Base-by-base conservation (phyloP, 2,888 invertebrate genomes). In the Troilus luridus region DNA sequence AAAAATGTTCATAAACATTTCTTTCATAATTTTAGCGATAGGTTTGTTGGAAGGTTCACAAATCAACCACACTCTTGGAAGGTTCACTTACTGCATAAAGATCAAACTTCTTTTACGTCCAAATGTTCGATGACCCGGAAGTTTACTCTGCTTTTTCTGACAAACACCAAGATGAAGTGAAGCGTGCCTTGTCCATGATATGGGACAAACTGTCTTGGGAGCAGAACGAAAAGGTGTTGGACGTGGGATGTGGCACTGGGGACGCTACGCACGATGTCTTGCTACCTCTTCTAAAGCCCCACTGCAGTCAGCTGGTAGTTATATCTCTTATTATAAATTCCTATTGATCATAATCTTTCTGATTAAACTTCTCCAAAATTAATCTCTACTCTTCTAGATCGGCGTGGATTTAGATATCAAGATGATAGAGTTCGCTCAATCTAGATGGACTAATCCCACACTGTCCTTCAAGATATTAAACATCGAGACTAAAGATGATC, bases 191-290 rank as follows among this genome's bases (percentile, higher is more conserved):
- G 24, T 77, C 59, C 0, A 9, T n/a, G n/a, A 89, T 27, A 59
- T 91, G 88, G 88, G 14, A 81, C 59, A 67, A 58, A 54, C 21
- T 91, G 10, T 14, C 72, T 8, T 90, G 90, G 88, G 59, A n/a
- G 3, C 8, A 24, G 19, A n/a, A 59, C 5, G 91, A 91, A 27
- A 64, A 58, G 3, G 27, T 90, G 17, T n/a, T 91, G 59, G 91
- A 91, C 72, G 60, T 91, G n/a, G 91, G 91, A 14, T 91, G 91
- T 88, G 91, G 91, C 0, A n/a, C 91, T 27, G 91, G 91, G 27
- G 91, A 91, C 19, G 72, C 64, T 9, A 88, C 89, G 3, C 17
- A 14, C 60, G 60, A 88, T 11, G 21, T 90, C 62, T 41, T 91
- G 3, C 90, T 77, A 19, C 72, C 90, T 10, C 59, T n/a, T 0